phyloP scores from a whole-genome alignment of 2,888 invertebrate species.

The Rhagonycha lutea region DNA sequence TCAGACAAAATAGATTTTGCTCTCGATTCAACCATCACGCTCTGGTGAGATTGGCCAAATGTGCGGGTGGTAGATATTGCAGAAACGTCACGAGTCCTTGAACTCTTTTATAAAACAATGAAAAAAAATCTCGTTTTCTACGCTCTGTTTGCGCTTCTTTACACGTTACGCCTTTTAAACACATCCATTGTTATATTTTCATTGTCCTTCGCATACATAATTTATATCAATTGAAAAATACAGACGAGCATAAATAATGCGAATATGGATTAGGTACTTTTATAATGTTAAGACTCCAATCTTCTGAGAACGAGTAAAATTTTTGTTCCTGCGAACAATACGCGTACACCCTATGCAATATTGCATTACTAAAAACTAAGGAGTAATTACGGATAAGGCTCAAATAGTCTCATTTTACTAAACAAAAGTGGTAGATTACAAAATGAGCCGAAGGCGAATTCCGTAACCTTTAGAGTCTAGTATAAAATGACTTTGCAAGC shows the following conservation, averaged over 20 bases:
- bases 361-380: no score
- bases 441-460: no score
- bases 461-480: no score
- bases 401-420: no score
- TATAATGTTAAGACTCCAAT: not conserved
- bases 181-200: conserved; percentile 21
- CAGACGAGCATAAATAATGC: conserved; percentile 7
- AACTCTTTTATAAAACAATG: conserved; percentile 41
- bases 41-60: not conserved
- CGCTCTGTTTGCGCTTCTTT: conserved; percentile 20
- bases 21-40: not conserved
- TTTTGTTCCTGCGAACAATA: not conserved
- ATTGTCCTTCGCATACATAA: conserved; percentile 6
- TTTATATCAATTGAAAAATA: conserved; percentile 14
- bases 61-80: conserved; percentile 29
- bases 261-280: not conserved
- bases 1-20: conserved; percentile 10
- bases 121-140: conserved; percentile 27
- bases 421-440: no score
- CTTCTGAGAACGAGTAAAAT: not conserved
- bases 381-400: not conserved
- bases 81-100: conserved; percentile 46
- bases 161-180: conserved; percentile 24
- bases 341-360: no score
- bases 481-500: no score